These are phyloP conservation scores for Telmatochromis sp. DNA, from an alignment of 2,113 vertebrate genomes.

Conservation along the genomic window DNA sequence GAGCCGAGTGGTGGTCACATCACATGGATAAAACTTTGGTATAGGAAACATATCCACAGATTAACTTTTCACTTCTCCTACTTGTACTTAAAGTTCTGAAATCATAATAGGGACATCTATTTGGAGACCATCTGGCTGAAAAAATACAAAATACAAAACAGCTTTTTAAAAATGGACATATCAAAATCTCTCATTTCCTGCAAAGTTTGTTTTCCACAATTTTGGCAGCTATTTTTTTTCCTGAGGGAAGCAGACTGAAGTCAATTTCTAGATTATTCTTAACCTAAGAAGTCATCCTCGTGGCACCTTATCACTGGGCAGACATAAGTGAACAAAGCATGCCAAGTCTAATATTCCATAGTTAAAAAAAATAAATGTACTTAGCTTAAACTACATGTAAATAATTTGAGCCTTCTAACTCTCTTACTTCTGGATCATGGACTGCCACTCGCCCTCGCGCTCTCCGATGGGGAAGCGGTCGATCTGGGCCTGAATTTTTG, in stretches of 20 bases:
- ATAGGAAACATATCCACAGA: not conserved
- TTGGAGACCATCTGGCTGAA: not conserved
- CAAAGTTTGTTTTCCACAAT: not conserved
- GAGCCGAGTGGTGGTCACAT: accelerated
- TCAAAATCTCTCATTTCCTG: not conserved
- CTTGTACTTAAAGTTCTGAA: not conserved
- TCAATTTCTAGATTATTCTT: not conserved
- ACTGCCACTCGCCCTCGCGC: conserved; percentile 96
- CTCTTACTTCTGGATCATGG: conserved; percentile 96
- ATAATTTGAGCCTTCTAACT: not conserved
- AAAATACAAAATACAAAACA: not conserved
- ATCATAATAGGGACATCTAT: not conserved
- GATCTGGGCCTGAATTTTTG: conserved; percentile 94
- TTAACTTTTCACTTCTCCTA: not conserved
- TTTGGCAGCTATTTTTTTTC: accelerated
- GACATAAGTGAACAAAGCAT: not conserved
- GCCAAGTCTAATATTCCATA: not conserved
- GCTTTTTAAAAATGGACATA: not conserved
- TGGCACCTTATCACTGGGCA: not conserved
- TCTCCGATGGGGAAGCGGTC: conserved; percentile 91
- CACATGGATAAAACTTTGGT: not conserved
- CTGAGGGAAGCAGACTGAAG: not conserved
- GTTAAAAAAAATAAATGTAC: not conserved
- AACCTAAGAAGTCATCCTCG: not conserved
- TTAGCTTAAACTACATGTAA: not conserved